Base-by-base conservation (phyloP, 2,797 vertebrate genomes). In the Protonibea diacanthus region DNA sequence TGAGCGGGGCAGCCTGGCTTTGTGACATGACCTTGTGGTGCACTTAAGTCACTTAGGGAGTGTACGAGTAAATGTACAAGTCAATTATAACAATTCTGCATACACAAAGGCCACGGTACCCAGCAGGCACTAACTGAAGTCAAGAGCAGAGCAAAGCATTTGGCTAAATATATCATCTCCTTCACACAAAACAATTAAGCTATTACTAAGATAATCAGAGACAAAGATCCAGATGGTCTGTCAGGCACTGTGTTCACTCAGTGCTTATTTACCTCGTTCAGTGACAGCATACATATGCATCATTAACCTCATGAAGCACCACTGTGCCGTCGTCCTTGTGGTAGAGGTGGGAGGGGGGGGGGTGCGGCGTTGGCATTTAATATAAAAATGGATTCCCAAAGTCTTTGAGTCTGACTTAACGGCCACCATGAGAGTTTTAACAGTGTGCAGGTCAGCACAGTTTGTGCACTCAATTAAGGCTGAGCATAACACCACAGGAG, bases 361-460 rank as follows among this genome's bases (percentile, higher is more conserved):
- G 65, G 21, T 64, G 64, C 27, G 3, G 51, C 23, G 18, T 55
- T 58, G 53, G 66, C 68, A 74, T 92, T 86, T 81, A 80, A 85
- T 84, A 82, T 91, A 67, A 71, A 83, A 89, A 91, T 80, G 20
- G 40, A 21, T 87, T 83, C 66, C 58, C 38, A 67, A 74, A 74
- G 62, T 71, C 52, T 84, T 53, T 71, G 70, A 69, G 60, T 67
- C 72, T 78, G 70, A 58, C 20, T 64, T 80, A 74, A 84, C 13
- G 33, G 58, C 68, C 71, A 76, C 78, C 69, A 11, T 66, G 59
- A 86, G 84, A 73, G 73, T 79, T 90, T 76, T 49, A 82, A 67
- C 75, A 60, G 84, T 80, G 76, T 84, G 84, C 84, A 84, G 86
- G 89, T 91, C 88, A 86, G 83, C 78, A 79, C 71, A 85, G 81